These are phyloP conservation scores for Chondrilla cf. caribensis DNA, from an alignment of 37 sponge, comb jelly and placozoan genomes.

Conservation along the genomic window DNA sequence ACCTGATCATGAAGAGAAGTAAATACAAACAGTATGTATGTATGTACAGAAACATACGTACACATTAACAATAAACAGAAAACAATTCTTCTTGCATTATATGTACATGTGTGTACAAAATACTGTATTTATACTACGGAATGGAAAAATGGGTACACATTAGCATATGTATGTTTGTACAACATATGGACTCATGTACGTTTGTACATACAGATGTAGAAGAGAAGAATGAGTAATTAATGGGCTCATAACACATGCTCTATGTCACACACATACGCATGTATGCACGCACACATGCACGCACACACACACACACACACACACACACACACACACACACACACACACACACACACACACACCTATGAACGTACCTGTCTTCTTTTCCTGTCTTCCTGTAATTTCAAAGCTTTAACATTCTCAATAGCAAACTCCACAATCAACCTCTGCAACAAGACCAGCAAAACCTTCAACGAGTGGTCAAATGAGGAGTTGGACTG, in stretches of 20 bases:
- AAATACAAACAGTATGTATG: neutral
- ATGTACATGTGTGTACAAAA: too few relatives aligned
- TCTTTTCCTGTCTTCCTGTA: slow-evolving; percentile 50
- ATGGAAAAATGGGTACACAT: too few relatives aligned
- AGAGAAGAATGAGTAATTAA: too few relatives aligned
- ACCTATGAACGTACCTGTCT: slow-evolving; percentile 36
- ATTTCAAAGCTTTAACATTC: slow-evolving; percentile 56
- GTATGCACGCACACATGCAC: neutral
- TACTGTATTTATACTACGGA: too few relatives aligned
- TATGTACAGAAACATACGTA: neutral
- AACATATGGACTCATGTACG: too few relatives aligned
- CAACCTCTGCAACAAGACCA: slow-evolving; percentile 64
- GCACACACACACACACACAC: slow-evolving; percentile 7
- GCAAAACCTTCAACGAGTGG: too few relatives aligned
- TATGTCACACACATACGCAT: neutral
- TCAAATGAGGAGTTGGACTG: neutral
- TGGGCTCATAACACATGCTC: neutral
- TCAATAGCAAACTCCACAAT: slow-evolving; percentile 98
- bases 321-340: slow-evolving; percentile 22
- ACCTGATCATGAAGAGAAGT: too few relatives aligned
- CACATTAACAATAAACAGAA: neutral
- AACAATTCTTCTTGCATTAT: neutral
- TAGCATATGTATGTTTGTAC: too few relatives aligned
- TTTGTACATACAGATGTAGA: too few relatives aligned
- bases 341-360: slow-evolving; percentile 17